Conservation (phyloP, 2,888 invertebrate species). For the Timema podura region DNA sequence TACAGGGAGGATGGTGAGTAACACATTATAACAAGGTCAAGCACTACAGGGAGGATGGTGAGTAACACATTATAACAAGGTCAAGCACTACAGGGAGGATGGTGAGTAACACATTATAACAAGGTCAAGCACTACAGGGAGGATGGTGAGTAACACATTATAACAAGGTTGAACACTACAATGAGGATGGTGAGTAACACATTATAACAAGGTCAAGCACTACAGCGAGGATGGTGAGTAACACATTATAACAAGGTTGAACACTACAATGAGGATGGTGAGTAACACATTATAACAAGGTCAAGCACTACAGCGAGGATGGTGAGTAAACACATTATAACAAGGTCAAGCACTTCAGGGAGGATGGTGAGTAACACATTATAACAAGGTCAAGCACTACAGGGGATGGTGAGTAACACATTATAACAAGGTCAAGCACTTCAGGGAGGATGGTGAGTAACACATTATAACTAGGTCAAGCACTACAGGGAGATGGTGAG, state of each 20-base stretch:
- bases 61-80: too few relatives aligned
- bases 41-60: constrained; percentile 5
- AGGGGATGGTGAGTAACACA: constrained; percentile 14
- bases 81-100: constrained; percentile 43
- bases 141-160: too few relatives aligned
- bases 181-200: constrained; percentile 40
- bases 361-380: constrained; percentile 39
- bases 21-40: too few relatives aligned
- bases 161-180: constrained; percentile 44
- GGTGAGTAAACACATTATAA: too few relatives aligned
- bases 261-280: constrained; percentile 43
- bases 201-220: too few relatives aligned
- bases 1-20: constrained; percentile 42
- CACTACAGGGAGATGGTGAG: constrained; percentile 1
- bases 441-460: constrained; percentile 40
- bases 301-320: background rate
- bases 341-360: constrained; percentile 43
- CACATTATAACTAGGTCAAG: too few relatives aligned
- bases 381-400: too few relatives aligned
- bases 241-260: constrained; percentile 45
- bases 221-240: constrained; percentile 10
- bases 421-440: constrained; percentile 45
- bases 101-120: constrained; percentile 34
- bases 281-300: background rate
- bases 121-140: background rate